These are phyloP conservation scores for Promerops cafer DNA, from an alignment of 2,113 vertebrate species.

Conservation along the genomic window DNA sequence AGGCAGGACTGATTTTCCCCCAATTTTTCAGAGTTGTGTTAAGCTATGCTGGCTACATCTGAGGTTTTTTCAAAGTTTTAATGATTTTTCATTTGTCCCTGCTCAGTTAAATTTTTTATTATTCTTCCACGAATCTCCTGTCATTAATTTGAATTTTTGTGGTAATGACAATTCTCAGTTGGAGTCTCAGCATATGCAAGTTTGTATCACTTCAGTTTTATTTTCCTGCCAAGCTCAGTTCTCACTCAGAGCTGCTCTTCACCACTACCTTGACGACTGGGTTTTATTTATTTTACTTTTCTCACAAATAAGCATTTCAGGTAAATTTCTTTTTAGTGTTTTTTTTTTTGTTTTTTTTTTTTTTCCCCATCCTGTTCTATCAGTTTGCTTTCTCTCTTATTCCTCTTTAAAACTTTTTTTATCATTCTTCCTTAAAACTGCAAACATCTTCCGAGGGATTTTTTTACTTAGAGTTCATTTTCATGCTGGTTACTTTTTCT, in stretches of 20 bases:
- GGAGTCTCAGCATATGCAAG: not conserved
- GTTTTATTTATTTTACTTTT: not conserved
- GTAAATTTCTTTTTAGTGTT: not conserved
- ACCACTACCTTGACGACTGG: not conserved
- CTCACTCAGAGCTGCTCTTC: not conserved
- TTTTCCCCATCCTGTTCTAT: not conserved
- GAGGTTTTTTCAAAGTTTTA: not conserved
- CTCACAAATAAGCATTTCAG: not conserved
- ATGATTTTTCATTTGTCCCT: not conserved
- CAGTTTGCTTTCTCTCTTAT: not conserved
- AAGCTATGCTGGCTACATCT: not conserved
- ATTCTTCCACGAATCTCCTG: not conserved
- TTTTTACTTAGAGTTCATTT: not conserved
- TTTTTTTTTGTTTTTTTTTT: not conserved
- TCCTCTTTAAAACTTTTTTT: not conserved
- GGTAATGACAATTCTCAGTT: not conserved
- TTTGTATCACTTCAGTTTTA: not conserved
- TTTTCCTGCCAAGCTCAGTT: not conserved
- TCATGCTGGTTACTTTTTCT: not conserved
- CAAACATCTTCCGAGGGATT: not conserved
- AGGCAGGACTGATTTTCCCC: not conserved
- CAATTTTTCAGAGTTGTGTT: not conserved
- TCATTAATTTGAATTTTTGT: conserved; percentile 19
- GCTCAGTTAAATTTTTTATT: not conserved
- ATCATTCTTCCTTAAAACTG: not conserved